Evolutionary conservation across 2,888 invertebrate species (phyloP).

Genomic region (Phengaris arion): DNA sequence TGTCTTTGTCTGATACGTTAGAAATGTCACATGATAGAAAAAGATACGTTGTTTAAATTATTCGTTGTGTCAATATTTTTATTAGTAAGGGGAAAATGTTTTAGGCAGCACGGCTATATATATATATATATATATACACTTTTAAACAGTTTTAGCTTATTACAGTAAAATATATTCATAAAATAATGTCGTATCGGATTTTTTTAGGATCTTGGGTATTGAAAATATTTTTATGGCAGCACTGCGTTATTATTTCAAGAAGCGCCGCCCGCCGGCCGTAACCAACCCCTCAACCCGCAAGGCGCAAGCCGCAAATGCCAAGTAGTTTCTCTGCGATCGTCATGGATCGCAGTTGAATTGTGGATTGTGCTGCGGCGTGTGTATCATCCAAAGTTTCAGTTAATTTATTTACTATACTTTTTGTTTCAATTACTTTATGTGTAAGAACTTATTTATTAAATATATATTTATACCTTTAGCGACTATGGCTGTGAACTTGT

Average conservation of each 20-base stretch:
- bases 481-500: conserved; percentile 75
- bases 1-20: no score
- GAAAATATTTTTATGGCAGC: conserved; percentile 14
- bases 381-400: conserved; percentile 44
- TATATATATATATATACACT: no score
- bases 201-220: neutral
- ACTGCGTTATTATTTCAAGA: neutral
- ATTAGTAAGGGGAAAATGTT: no score
- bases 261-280: neutral
- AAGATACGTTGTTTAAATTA: no score
- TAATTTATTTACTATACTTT: conserved; percentile 47
- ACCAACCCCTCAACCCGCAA: conserved; percentile 20
- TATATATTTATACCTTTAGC: conserved; percentile 44
- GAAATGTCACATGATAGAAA: no score
- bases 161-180: neutral
- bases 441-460: conserved; percentile 47
- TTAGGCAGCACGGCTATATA: no score
- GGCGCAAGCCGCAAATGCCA: conserved; percentile 18
- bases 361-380: conserved; percentile 47
- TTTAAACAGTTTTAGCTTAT: no score
- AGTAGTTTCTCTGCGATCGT: conserved; percentile 68
- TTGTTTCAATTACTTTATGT: conserved; percentile 56
- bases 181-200: neutral
- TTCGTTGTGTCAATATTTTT: no score
- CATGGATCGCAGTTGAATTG: conserved; percentile 70